These are phyloP conservation scores for Sylvia atricapilla DNA, from an alignment of 2,113 vertebrate genomes.

Conservation along the genomic window DNA sequence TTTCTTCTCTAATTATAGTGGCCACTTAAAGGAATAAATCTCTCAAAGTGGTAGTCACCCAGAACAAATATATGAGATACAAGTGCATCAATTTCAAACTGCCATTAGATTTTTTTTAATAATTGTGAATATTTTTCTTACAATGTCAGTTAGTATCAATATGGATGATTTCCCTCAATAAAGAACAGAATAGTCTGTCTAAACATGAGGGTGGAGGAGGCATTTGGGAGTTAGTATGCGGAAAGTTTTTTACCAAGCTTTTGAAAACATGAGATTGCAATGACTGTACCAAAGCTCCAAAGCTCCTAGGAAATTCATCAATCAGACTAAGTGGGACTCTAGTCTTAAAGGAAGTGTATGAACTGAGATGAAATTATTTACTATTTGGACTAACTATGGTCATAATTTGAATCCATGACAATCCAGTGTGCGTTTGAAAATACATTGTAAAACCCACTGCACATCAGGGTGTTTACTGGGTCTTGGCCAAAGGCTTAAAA, in stretches of 20 bases:
- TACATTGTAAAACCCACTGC: background rate
- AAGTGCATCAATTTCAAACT: background rate
- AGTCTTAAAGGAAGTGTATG: background rate
- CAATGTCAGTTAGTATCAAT: background rate
- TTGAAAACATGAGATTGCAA: background rate
- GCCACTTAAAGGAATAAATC: background rate
- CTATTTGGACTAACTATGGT: background rate
- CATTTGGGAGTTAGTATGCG: background rate
- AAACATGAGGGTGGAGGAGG: background rate
- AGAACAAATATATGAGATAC: background rate
- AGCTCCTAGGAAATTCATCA: background rate
- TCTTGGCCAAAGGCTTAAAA: background rate
- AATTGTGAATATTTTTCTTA: background rate
- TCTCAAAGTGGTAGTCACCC: background rate
- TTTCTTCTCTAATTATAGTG: background rate
- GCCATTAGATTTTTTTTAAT: background rate
- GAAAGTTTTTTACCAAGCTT: background rate
- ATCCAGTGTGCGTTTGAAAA: background rate
- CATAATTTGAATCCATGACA: background rate
- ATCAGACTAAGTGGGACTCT: background rate
- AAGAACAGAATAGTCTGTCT: background rate
- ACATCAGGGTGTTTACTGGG: background rate
- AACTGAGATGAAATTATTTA: background rate
- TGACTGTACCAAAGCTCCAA: background rate
- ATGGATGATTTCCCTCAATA: background rate